Percentiles rank a stretch among this genome's conserved stretches.
Conservation (phyloP, 2,888 invertebrate species). For the Chorisops tibialis region DNA sequence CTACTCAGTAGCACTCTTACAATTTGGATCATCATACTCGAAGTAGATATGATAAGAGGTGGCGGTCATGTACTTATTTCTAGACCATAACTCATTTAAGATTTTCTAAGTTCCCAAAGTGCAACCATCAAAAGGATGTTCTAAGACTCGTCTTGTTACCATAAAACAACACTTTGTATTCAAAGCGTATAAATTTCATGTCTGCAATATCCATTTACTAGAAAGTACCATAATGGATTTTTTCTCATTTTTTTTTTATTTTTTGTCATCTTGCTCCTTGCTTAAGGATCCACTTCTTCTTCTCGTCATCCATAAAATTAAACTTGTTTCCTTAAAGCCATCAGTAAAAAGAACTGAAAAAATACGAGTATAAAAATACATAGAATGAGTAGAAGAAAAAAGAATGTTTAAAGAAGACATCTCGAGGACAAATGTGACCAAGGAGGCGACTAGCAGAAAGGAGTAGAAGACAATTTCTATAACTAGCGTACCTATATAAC, state of each 20-base stretch:
- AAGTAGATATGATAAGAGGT: too few species aligned
- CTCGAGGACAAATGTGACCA: constrained; percentile 3
- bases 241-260: constrained; percentile 22
- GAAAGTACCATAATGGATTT: constrained; percentile 31
- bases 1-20: too few species aligned
- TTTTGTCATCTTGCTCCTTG: constrained; percentile 3
- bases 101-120: too few species aligned
- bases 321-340: constrained; percentile 28
- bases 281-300: constrained; percentile 6
- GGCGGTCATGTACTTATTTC: too few species aligned
- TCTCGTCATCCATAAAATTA: constrained; percentile 32
- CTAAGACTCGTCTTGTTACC: constrained; percentile 17
- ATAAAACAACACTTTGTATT: constrained; percentile 34
- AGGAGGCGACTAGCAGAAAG: neutral
- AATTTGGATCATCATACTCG: too few species aligned
- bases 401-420: constrained; percentile 12
- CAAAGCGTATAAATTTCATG: constrained; percentile 35
- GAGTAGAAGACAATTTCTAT: neutral
- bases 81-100: too few species aligned
- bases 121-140: constrained; percentile 7
- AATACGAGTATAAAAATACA: neutral
- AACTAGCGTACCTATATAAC: constrained; percentile 3
- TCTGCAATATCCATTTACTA: constrained; percentile 35
- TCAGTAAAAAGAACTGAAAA: neutral
- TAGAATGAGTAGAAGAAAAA: neutral